Evolutionary conservation across 1,140 invertebrate genomes (phyloP).

Genomic region (Pseudachorutes palmiensis): DNA sequence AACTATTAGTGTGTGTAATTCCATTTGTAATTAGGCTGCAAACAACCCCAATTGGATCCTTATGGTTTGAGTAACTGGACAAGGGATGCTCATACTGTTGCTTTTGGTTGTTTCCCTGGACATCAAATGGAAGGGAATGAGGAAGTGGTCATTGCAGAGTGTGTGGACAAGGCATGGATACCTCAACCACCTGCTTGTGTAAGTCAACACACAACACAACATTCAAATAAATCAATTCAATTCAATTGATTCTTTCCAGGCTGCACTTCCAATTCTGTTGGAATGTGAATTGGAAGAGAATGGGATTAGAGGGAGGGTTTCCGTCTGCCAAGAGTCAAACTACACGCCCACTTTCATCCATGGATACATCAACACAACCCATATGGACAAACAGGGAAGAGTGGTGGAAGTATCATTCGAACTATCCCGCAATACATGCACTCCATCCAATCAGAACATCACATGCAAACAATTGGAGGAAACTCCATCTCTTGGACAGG

Average conservation of each 20-base stretch:
- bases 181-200: constrained; percentile 30
- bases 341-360: constrained; percentile 18
- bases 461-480: too few species aligned
- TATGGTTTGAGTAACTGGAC: constrained; percentile 30
- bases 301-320: constrained; percentile 26
- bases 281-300: constrained; percentile 21
- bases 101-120: constrained; percentile 32
- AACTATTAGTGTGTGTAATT: neutral
- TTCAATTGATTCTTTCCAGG: neutral
- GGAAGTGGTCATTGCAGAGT: constrained; percentile 21
- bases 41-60: neutral
- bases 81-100: constrained; percentile 10
- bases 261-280: constrained; percentile 22
- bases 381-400: too few species aligned
- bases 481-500: constrained; percentile 15
- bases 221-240: neutral
- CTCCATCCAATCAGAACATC: too few species aligned
- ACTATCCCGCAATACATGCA: too few species aligned
- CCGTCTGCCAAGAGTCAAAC: constrained; percentile 21
- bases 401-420: too few species aligned
- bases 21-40: neutral
- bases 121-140: constrained; percentile 24
- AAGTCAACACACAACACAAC: constrained; percentile 2
- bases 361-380: constrained; percentile 20
- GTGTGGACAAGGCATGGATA: constrained; percentile 23